Evolutionary conservation across 1,140 invertebrate genomes (phyloP).

Genomic region (Tigriopus japonicus): DNA sequence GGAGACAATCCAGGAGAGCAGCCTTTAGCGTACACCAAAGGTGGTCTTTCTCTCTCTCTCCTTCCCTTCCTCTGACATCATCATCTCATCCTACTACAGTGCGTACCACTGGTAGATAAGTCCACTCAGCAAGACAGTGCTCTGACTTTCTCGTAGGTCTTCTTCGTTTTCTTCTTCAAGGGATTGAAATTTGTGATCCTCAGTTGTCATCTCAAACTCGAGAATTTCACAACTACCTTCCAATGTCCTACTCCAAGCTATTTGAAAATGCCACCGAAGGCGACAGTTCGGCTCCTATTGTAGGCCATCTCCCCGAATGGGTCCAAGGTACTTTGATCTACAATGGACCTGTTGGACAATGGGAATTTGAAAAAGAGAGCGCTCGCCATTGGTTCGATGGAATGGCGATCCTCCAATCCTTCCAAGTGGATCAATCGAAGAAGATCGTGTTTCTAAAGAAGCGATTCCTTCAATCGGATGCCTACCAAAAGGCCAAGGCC

Average conservation of each 20-base stretch:
- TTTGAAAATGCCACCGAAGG: slow-evolving; percentile 3
- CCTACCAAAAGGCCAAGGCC: neutral
- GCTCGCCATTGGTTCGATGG: slow-evolving; percentile 9
- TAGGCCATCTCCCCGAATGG: slow-evolving; percentile 8
- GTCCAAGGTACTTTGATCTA: neutral
- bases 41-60: too few relatives aligned
- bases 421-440: neutral
- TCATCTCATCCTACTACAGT: too few relatives aligned
- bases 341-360: slow-evolving; percentile 3
- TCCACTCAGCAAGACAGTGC: too few relatives aligned
- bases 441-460: neutral
- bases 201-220: neutral
- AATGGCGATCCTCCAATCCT: neutral
- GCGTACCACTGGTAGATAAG: too few relatives aligned
- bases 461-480: slow-evolving; percentile 7
- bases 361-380: slow-evolving; percentile 1
- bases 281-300: neutral
- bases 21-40: too few relatives aligned
- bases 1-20: too few relatives aligned
- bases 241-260: neutral
- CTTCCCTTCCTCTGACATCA: too few relatives aligned
- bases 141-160: too few relatives aligned
- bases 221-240: neutral
- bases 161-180: too few relatives aligned
- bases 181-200: too few relatives aligned